Conservation (phyloP, 2,797 vertebrate genomes). For the Euthynnus affinis region DNA sequence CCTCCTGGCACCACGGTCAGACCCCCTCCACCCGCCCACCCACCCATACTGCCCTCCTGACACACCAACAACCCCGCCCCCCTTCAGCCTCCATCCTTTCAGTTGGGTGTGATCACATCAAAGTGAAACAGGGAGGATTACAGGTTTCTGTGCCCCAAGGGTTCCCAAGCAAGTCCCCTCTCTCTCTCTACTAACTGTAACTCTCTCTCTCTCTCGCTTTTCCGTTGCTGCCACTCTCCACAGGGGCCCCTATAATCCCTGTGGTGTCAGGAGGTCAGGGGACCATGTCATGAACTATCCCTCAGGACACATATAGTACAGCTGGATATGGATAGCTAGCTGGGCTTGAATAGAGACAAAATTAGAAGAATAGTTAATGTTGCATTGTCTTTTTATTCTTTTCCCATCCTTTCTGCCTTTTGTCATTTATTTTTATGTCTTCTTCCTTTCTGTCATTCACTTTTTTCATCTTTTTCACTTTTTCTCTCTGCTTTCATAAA, state of each 20-base stretch:
- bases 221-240: conserved; percentile 44
- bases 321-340: conserved; percentile 28
- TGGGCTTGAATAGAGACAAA: conserved; percentile 1
- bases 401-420: background rate
- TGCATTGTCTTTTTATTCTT: background rate
- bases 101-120: conserved; percentile 74
- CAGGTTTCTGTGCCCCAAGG: conserved; percentile 68
- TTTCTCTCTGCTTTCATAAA: background rate
- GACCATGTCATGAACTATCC: conserved; percentile 47
- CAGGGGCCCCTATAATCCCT: conserved; percentile 63
- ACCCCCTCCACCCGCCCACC: conserved; percentile 5
- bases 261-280: conserved; percentile 68
- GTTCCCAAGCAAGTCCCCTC: conserved; percentile 53
- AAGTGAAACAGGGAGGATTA: conserved; percentile 76
- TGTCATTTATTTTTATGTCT: background rate
- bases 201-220: conserved; percentile 35
- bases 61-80: conserved; percentile 31
- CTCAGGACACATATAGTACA: conserved; percentile 46
- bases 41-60: conserved; percentile 34
- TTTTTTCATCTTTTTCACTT: background rate
- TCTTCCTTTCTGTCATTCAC: background rate
- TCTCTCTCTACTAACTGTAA: conserved; percentile 53
- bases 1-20: conserved; percentile 62
- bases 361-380: background rate
- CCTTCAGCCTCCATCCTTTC: conserved; percentile 52